Conservation (phyloP, 2,113 vertebrate species). For the Proteles cristata region DNA sequence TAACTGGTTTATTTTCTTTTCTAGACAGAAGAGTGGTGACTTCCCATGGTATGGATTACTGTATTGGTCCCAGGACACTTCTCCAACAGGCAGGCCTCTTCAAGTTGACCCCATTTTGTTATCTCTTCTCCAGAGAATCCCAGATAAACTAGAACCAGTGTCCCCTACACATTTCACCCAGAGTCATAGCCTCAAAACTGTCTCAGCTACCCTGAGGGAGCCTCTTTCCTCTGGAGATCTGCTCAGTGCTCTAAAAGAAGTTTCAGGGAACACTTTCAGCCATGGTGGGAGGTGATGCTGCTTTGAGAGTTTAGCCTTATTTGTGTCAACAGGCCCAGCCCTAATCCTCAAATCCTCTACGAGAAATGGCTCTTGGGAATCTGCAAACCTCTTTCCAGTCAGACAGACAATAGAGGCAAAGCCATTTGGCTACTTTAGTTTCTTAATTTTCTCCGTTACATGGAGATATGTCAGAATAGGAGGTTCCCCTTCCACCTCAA, state of each 20-base stretch:
- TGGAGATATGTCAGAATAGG: neutral
- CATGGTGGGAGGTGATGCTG: neutral
- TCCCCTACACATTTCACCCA: neutral
- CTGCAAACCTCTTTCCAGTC: neutral
- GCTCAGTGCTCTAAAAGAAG: neutral
- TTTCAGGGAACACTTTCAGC: neutral
- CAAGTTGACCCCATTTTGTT: neutral
- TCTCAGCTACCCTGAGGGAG: neutral
- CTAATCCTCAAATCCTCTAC: neutral
- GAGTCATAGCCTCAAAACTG: neutral
- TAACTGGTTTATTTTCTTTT: neutral
- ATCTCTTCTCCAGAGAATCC: neutral
- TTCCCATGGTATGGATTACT: neutral
- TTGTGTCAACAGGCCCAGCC: neutral
- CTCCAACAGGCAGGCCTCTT: neutral
- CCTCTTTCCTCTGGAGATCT: neutral
- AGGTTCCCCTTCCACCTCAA: neutral
- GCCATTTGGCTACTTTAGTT: neutral
- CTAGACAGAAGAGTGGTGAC: neutral
- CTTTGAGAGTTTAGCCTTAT: neutral
- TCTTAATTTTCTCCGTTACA: neutral
- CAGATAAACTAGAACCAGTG: neutral
- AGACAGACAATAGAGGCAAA: neutral
- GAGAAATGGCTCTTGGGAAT: neutral
- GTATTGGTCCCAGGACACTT: neutral